These are phyloP conservation scores for Eutolmus rufibarbis DNA, from an alignment of 2,888 invertebrate genomes.

Conservation along the genomic window DNA sequence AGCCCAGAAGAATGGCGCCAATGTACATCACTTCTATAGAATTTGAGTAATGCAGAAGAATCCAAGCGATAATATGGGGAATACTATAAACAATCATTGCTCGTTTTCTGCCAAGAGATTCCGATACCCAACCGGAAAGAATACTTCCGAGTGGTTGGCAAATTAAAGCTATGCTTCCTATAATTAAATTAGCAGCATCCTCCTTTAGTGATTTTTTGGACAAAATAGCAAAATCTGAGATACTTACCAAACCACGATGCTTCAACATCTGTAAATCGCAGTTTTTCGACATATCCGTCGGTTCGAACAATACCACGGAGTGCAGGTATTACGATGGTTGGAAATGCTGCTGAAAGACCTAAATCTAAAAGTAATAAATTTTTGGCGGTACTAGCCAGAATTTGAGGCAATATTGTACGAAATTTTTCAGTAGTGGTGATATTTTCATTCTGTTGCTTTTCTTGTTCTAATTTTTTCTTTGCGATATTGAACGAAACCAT, in stretches of 20 bases:
- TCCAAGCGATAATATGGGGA: conserved; percentile 68
- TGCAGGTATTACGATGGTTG: conserved; percentile 68
- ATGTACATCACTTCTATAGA: conserved; percentile 64
- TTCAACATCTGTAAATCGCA: conserved; percentile 65
- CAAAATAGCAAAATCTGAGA: not conserved
- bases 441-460: not conserved
- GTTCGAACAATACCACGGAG: conserved; percentile 63
- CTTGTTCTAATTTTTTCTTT: not conserved
- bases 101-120: conserved; percentile 66
- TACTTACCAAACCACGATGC: conserved; percentile 70
- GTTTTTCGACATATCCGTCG: conserved; percentile 55
- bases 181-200: not conserved
- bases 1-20: conserved; percentile 66
- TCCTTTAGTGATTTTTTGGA: too few species aligned
- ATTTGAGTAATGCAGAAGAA: conserved; percentile 66
- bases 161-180: conserved; percentile 67
- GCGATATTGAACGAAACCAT: not conserved
- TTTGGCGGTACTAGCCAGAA: conserved; percentile 66
- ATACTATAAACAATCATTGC: conserved; percentile 67
- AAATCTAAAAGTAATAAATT: conserved; percentile 67
- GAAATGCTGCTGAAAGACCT: conserved; percentile 68
- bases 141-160: conserved; percentile 68
- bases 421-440: conserved; percentile 39
- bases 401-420: conserved; percentile 53
- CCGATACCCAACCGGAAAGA: conserved; percentile 66